Evolutionary conservation across 2,113 vertebrate genomes (phyloP), one percentile per base, ranked within the genome.

Genomic region (Corydoras sp.): DNA sequence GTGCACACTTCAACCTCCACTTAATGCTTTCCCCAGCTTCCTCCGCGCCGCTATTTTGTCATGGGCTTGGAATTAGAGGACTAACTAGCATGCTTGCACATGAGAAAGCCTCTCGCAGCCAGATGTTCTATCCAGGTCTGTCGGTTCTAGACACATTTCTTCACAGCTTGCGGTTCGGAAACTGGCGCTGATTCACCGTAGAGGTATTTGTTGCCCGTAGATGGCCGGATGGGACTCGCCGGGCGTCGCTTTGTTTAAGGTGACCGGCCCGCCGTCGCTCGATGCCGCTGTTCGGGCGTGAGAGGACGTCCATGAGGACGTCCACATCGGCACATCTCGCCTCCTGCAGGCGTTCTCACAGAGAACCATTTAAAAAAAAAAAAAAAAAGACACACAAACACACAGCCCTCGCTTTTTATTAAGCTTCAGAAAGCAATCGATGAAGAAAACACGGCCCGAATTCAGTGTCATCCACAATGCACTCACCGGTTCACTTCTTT

Each of bases 171-270:
- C 54, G 58, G 63, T 67, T 54, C 58, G 30, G 58, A 66, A 66
- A 61, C 29, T 66, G 31, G 32, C 15, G 24, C 58, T 62, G 72
- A 67, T 59, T 73, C 72, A 62, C 61, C 3, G 9, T 15, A 5
- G 58, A 67, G 50, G 58, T 54, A 73, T 62, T 13, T 30, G 58
- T 31, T 12, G 5, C 14, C 60, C 31, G n/a, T 11, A 49, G 56
- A 35, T 66, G 4, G 48, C 63, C 60, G 3, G 3, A 59, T 14
- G 58, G 58, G 15, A 65, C 72, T 51, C 3, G 64, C 64, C 9
- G 48, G 53, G 29, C 75, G 79, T 59, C 10, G 74, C 81, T 85
- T 75, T 85, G 84, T 72, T 81, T 87, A 83, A 74, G 69, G 82
- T 76, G 85, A 80, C 85, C 79, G 80, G 59, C 78, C 60, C 35